Evolutionary conservation across 2,113 vertebrate species (phyloP), one percentile per base, ranked within the genome.

Genomic region (Nycticebus coucang): DNA sequence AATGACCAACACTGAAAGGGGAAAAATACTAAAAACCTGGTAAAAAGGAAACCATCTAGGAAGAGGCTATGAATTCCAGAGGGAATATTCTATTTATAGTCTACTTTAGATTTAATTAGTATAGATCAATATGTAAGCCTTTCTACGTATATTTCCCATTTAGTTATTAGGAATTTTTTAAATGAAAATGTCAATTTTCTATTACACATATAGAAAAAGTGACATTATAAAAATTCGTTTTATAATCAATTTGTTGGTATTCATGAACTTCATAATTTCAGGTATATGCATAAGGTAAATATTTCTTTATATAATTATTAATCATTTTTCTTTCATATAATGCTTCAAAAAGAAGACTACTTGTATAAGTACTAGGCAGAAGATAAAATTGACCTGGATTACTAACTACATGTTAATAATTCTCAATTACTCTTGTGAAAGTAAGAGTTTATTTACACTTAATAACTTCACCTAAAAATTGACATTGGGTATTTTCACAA

Each of bases 321-420:
- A 78, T 79, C 33, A 59, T 78, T 78, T 90, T 85, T 72, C 11
- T 75, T 77, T 89, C 22, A 50, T 86, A 79, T 80, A 78, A 87
- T 93, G 18, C 55, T 95, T 81, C 15, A 77, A 85, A 97, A 95
- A 64, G 0, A 84, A 83, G 18, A 93, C 68, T 77, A 81, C 33
- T 81, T 81, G 2, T 95, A 0, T 68, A 95, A 90, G 24, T 89
- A 50, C 30, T 83, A 22, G 13, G 72, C 92, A 91, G 68, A 82
- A 90, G 55, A 82, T 14, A 78, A 72, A 74, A 64, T 79, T 89
- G 69, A 87, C 0, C 53, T 66, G 50, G 95, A 33, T 90, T 92
- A 83, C 75, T 45, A 69, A 94, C 71, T 81, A 28, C 14, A 59
- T 45, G 30, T 82, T 89, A 92, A 86, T 95, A 15, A 89, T 93